These are phyloP conservation scores for Dolichotis patagonum DNA, from an alignment of 2,113 vertebrate species.

Conservation along the genomic window DNA sequence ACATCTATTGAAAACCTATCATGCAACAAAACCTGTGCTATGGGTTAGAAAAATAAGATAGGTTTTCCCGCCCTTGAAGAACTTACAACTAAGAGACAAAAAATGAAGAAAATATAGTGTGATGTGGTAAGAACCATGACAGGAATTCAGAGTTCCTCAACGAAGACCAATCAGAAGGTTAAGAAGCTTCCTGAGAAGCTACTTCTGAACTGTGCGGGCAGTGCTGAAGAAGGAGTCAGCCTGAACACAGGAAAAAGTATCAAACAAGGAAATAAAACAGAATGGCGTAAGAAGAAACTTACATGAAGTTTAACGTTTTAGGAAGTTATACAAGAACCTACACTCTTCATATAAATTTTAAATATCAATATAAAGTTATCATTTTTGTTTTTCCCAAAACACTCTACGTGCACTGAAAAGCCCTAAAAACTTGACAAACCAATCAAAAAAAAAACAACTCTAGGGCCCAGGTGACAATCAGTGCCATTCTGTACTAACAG, in stretches of 20 bases:
- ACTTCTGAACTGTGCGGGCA: neutral
- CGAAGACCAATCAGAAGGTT: neutral
- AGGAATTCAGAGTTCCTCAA: neutral
- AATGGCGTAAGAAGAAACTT: neutral
- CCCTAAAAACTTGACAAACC: conserved; percentile 17
- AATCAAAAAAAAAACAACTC: neutral
- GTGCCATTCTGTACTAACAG: neutral
- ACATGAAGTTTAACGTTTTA: neutral
- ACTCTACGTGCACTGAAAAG: neutral
- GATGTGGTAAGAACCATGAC: neutral
- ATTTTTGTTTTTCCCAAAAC: conserved; percentile 30
- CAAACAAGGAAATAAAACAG: neutral
- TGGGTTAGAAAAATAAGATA: conserved; percentile 22
- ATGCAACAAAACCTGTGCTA: neutral
- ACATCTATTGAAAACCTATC: conserved; percentile 20
- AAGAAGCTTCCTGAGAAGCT: conserved; percentile 1
- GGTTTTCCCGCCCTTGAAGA: neutral
- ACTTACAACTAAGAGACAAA: neutral
- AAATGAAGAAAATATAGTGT: neutral
- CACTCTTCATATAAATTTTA: neutral
- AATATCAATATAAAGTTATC: neutral
- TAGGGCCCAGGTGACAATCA: neutral
- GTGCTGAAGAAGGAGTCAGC: neutral
- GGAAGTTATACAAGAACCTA: conserved; percentile 11
- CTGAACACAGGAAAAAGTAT: neutral